Evolutionary conservation across 2,888 invertebrate genomes (phyloP), one percentile per base, ranked within the genome.

Genomic region (Elegia similella): DNA sequence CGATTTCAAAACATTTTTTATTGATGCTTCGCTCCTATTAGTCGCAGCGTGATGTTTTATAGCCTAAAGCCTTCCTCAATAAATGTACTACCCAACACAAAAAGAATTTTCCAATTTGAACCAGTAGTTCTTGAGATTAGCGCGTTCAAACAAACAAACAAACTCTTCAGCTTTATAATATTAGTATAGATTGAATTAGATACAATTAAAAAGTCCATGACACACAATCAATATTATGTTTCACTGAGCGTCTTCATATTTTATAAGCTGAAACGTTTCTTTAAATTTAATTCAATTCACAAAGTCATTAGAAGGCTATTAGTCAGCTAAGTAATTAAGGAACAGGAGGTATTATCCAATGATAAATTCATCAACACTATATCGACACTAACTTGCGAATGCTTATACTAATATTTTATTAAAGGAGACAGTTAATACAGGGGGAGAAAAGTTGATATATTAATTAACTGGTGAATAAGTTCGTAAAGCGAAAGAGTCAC

Each of bases 381-480:
- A 75, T 73, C 72, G 71, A 63, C 68, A 65, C 68, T 52, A 52
- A 58, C 63, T 62, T 62, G 64, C 66, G 69, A 70, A 71, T 62
- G 72, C 70, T 72, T 72, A 73, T 72, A 72, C 72, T 74, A 83
- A 82, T 83, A 82, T 88, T 88, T 88, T 88, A 87, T 86, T 86
- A 84, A 81, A 76, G 76, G 76, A 78, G 81, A 80, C 84, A 76
- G 81, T 83, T 89, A 83, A 86, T 87, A 82, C 76, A 76, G 76
- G 76, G 82, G 80, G 80, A 80, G 82, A 87, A 89, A 90, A 88
- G 88, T 89, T 90, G 86, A 88, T 88, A 87, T 88, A 89, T 88
- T 90, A 90, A 90, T 90, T 90, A 89, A 88, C 87, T 87, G 75
- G 80, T 82, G 87, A 87, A 86, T 86, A 87, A 89, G 88, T 87